A percentile compares a stretch with the other conserved stretches of the same genome.
phyloP scores from a whole-genome alignment of 2,888 invertebrate genomes.

The Thymelicus sylvestris region DNA sequence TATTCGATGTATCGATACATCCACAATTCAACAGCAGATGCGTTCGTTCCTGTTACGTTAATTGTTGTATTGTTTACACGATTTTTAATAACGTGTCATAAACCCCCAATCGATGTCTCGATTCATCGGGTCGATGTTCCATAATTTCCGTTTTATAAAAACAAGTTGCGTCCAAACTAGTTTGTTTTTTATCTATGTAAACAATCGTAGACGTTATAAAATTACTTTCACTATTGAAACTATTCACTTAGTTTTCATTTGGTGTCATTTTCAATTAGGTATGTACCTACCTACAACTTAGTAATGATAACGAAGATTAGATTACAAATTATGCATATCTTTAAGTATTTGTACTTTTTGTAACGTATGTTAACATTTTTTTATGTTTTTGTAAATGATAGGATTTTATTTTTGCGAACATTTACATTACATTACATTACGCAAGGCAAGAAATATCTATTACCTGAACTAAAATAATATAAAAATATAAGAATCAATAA shows the following conservation, averaged over 20 bases:
- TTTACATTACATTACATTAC: too few relatives aligned
- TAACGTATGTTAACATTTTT: too few relatives aligned
- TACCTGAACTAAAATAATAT: too few relatives aligned
- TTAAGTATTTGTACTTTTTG: too few relatives aligned
- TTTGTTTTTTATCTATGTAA: slow-evolving; percentile 33
- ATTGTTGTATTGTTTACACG: slow-evolving; percentile 64
- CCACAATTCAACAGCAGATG: slow-evolving; percentile 62
- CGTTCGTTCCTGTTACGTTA: slow-evolving; percentile 74
- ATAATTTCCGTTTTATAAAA: slow-evolving; percentile 23
- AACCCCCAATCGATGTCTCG: slow-evolving; percentile 50
- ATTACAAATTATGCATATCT: not conserved
- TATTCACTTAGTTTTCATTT: slow-evolving; percentile 1
- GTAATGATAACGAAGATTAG: not conserved
- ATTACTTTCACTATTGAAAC: slow-evolving; percentile 18
- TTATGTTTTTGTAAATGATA: too few relatives aligned
- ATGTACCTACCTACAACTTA: not conserved
- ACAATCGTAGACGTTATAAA: slow-evolving; percentile 26
- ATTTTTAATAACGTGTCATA: slow-evolving; percentile 60
- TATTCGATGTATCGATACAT: slow-evolving; percentile 49
- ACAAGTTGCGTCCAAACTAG: slow-evolving; percentile 13
- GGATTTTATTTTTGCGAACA: too few relatives aligned
- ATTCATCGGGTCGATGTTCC: slow-evolving; percentile 22
- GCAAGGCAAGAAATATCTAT: too few relatives aligned
- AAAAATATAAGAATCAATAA: not conserved
- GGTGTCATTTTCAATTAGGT: slow-evolving; percentile 5